Base-by-base conservation (phyloP, 2,888 invertebrate genomes). In the Scaptomyza caliginosa region DNA sequence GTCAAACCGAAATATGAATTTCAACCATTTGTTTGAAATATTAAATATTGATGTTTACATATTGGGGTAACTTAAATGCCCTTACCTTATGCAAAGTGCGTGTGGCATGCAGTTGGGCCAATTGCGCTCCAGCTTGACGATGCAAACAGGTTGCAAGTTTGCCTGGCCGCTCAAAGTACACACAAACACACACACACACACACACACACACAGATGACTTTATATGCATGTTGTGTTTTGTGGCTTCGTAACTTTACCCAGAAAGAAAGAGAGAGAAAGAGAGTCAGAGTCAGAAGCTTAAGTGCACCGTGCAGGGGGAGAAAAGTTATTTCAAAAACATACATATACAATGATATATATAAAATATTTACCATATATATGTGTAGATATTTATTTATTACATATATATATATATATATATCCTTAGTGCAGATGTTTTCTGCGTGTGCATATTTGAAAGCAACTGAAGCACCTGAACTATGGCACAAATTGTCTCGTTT, bases 101-200 rank as follows among this genome's bases (percentile, higher is more conserved):
- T 73, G 58, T 49, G 48, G 56, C 56, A 57, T 23, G 43, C 26
- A 17, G 23, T 23, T 42, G 49, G 26, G 2, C 34, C 24, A 11
- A 4, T 28, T 36, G 67, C 11, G 16, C 8, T 62, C 60, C 71
- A 11, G 6, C 11, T n/a, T 78, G 63, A 7, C n/a, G 60, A 74
- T 70, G 85, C 76, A 84, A 84, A 78, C 78, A 81, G 82, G 78
- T 84, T 84, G 82, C 74, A 78, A 74, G 63, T 76, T 76, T 76
- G 42, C 46, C 49, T 56, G 42, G 50, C 28, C 30, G 32, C 2
- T 28, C 48, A 30, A 32, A 57, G 8, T 13, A 30, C 40, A n/a
- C 3, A 56, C 24, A 48, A 4, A 38, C 16, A 30, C 24, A 49
- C 13, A 62, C 8, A 28, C 43, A 13, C 2, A 55, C 23, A 50